These are phyloP conservation scores for Lysiphlebus fabarum DNA, from an alignment of 1,140 invertebrate genomes.

Conservation along the genomic window DNA sequence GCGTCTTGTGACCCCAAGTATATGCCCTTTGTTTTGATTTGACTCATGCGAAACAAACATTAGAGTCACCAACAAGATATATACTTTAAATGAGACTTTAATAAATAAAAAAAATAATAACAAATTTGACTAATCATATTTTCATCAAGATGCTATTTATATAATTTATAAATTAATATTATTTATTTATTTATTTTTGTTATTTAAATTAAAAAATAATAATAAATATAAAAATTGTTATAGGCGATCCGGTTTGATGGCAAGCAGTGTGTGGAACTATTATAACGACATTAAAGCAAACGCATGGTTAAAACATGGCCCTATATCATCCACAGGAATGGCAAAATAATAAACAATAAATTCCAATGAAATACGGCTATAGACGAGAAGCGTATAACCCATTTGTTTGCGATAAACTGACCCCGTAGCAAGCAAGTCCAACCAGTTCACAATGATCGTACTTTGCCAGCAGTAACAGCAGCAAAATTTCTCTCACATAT, in stretches of 20 bases:
- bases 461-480: background rate
- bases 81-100: background rate
- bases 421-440: slow-evolving; percentile 50
- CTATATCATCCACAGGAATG: slow-evolving; percentile 47
- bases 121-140: too few species aligned
- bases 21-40: slow-evolving; percentile 6
- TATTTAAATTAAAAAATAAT: background rate
- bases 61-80: slow-evolving; percentile 22
- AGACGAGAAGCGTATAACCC: slow-evolving; percentile 50
- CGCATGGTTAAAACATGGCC: slow-evolving; percentile 48
- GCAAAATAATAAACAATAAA: slow-evolving; percentile 56
- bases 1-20: slow-evolving; percentile 9
- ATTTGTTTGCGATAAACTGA: slow-evolving; percentile 57
- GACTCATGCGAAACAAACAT: slow-evolving; percentile 30
- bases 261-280: slow-evolving; percentile 33
- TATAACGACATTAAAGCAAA: slow-evolving; percentile 53
- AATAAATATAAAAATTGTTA: too few species aligned
- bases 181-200: too few species aligned
- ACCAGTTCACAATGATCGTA: slow-evolving; percentile 13
- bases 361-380: slow-evolving; percentile 52
- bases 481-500: slow-evolving; percentile 10
- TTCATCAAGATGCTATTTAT: too few species aligned
- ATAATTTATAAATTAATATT: too few species aligned
- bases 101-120: background rate
- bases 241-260: background rate